phyloP scores from a whole-genome alignment of 2,888 invertebrate species.

The Teinopalpus imperialis region DNA sequence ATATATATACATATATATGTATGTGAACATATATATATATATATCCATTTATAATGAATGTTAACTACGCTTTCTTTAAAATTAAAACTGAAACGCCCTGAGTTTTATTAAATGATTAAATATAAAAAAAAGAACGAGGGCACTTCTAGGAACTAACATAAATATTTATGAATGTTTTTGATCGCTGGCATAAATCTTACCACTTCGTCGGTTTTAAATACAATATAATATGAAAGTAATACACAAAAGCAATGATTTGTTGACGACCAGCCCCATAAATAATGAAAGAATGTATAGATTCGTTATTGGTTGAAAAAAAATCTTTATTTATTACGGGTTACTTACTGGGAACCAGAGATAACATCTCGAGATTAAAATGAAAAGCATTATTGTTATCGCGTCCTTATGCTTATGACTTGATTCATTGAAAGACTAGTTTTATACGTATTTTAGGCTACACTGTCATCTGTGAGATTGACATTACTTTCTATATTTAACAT shows the following conservation, averaged over 20 bases:
- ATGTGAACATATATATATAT: too few relatives aligned
- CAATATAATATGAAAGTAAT: constrained; percentile 37
- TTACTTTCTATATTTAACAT: too few relatives aligned
- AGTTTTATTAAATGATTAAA: too few relatives aligned
- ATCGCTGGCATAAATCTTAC: constrained; percentile 56
- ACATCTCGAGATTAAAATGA: constrained; percentile 41
- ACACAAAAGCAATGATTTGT: constrained; percentile 71
- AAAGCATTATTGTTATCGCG: constrained; percentile 27
- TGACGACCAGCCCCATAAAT: constrained; percentile 59
- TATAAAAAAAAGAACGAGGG: too few relatives aligned
- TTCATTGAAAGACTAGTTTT: constrained; percentile 15
- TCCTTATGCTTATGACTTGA: constrained; percentile 14
- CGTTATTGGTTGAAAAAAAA: constrained; percentile 46
- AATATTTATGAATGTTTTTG: not conserved
- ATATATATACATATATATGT: too few relatives aligned
- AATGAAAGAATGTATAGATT: constrained; percentile 42
- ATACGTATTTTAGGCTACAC: not conserved
- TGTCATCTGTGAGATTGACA: not conserved
- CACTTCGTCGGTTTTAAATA: constrained; percentile 61
- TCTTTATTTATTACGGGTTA: constrained; percentile 57
- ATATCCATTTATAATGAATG: too few relatives aligned
- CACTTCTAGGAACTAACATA: constrained; percentile 21
- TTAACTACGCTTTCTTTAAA: too few relatives aligned
- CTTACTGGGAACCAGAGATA: constrained; percentile 50
- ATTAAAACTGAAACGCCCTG: too few relatives aligned